A percentile compares a stretch with the other conserved stretches of the same genome.
These are phyloP conservation scores for Dromaius novaehollandiae DNA, from an alignment of 2,113 vertebrate species.

Conservation along the genomic window DNA sequence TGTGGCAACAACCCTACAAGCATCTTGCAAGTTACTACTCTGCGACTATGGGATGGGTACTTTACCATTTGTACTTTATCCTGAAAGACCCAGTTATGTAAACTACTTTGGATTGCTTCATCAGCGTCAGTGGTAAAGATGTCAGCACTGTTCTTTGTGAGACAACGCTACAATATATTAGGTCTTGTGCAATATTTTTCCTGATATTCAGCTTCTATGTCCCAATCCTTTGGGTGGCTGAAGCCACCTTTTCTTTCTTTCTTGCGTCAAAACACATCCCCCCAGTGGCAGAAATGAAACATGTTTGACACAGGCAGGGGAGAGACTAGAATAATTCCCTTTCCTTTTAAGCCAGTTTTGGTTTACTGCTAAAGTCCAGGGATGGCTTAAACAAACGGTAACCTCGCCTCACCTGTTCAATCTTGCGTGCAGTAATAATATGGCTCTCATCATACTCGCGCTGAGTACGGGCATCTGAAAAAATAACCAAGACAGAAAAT, in stretches of 20 bases:
- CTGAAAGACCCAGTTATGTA: not conserved
- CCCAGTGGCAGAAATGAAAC: not conserved
- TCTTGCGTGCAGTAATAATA: slow-evolving; percentile 82
- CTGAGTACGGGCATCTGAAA: slow-evolving; percentile 84
- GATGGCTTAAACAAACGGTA: not conserved
- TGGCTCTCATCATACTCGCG: slow-evolving; percentile 82
- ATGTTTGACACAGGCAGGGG: not conserved
- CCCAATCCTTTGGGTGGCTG: not conserved
- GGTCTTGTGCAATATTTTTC: not conserved
- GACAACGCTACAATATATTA: not conserved
- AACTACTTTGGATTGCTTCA: not conserved
- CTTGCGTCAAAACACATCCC: not conserved
- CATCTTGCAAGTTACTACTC: not conserved
- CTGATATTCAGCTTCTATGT: rapidly evolving
- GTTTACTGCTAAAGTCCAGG: not conserved
- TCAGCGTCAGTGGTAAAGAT: not conserved
- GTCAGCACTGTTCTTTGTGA: not conserved
- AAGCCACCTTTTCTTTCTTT: not conserved
- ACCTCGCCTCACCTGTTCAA: slow-evolving; percentile 73
- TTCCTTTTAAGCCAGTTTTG: not conserved
- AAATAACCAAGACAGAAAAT: not conserved
- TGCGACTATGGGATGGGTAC: not conserved
- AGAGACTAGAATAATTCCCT: not conserved
- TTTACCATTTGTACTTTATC: rapidly evolving
- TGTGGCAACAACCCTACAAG: not conserved